These are phyloP conservation scores for Thymelicus lineola DNA, from an alignment of 2,888 invertebrate species.

Conservation along the genomic window DNA sequence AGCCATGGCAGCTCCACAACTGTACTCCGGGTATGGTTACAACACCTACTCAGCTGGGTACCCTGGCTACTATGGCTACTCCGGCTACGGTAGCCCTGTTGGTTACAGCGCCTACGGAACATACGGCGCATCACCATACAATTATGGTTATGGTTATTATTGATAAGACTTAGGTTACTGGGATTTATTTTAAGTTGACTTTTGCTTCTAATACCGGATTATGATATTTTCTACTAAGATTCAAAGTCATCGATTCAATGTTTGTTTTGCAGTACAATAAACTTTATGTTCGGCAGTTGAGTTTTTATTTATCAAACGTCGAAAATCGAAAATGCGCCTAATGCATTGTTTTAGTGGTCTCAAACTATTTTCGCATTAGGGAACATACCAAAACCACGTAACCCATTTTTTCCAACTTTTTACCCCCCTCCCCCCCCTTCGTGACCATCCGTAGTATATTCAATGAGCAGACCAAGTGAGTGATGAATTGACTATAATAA, in stretches of 20 bases:
- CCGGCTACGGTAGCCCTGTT: constrained; percentile 67
- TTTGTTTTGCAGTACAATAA: constrained; percentile 1
- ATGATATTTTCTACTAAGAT: neutral
- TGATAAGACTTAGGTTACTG: constrained; percentile 43
- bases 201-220: neutral
- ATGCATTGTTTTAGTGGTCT: no score
- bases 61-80: constrained; percentile 68
- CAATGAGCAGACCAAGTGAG: no score
- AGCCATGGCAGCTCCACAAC: constrained; percentile 76
- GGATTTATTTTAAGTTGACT: constrained; percentile 13
- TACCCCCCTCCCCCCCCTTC: no score
- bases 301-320: neutral
- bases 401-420: no score
- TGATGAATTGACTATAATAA: no score
- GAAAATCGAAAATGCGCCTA: no score
- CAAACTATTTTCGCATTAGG: no score
- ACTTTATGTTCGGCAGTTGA: neutral
- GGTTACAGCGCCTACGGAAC: constrained; percentile 64
- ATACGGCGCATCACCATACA: constrained; percentile 67
- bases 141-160: constrained; percentile 70
- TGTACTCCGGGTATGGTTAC: constrained; percentile 67
- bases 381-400: no score
- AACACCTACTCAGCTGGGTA: constrained; percentile 62
- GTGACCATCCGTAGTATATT: no score
- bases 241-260: neutral